phyloP scores from a whole-genome alignment of 1,140 invertebrate species.

The Caenorhabditis briggsae region DNA sequence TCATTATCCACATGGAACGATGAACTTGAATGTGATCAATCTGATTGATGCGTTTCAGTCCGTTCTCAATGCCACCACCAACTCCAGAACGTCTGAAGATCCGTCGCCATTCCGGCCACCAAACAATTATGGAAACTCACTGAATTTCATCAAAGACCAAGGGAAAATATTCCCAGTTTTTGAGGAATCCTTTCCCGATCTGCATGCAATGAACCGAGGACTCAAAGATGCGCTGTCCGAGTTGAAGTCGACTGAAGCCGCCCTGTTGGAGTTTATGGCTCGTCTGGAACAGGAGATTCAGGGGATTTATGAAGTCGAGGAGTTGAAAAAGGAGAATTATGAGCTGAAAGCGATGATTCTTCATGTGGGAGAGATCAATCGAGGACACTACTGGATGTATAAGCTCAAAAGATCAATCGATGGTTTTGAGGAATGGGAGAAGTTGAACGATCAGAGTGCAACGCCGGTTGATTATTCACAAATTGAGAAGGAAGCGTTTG shows the following conservation, averaged over 20 bases:
- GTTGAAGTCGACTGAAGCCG: neutral
- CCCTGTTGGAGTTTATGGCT: neutral
- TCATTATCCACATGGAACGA: neutral
- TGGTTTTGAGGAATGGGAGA: neutral
- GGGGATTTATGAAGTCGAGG: neutral
- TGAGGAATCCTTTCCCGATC: too few relatives aligned
- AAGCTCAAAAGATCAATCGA: neutral
- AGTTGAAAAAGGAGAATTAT: constrained; percentile 8
- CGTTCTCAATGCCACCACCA: neutral
- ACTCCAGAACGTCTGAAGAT: neutral
- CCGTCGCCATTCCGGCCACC: too few relatives aligned
- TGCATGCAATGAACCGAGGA: too few relatives aligned
- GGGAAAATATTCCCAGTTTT: too few relatives aligned
- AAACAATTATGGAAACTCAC: too few relatives aligned
- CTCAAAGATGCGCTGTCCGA: too few relatives aligned
- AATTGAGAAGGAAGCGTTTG: neutral
- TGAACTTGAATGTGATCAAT: too few relatives aligned
- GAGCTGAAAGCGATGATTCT: constrained; percentile 5
- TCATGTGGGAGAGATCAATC: constrained; percentile 31
- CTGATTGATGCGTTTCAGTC: neutral
- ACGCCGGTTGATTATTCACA: neutral
- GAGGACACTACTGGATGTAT: constrained; percentile 54
- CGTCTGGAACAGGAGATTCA: neutral
- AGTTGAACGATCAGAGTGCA: neutral
- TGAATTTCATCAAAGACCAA: too few relatives aligned